Conservation (phyloP, 2,797 vertebrate genomes). For the Carcharodon carcharias region DNA sequence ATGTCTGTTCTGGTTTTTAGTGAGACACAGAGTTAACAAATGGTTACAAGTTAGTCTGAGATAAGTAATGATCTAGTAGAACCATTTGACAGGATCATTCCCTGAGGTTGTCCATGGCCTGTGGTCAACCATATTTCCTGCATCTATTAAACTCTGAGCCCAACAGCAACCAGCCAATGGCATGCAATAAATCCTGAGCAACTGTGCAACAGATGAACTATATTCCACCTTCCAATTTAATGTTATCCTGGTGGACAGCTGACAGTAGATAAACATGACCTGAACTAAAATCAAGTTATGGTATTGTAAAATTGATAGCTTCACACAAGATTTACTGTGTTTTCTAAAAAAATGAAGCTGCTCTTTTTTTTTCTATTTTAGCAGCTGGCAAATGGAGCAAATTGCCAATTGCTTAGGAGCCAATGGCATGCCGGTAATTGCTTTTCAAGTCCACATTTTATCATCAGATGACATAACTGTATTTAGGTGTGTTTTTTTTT, state of each 20-base stretch:
- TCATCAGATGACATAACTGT: not conserved
- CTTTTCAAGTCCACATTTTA: not conserved
- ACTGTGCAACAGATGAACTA: not conserved
- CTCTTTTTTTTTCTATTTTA: not conserved
- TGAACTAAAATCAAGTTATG: not conserved
- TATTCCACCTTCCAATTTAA: not conserved
- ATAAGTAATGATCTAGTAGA: conserved; percentile 17
- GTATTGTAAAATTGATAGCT: not conserved
- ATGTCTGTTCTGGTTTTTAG: not conserved
- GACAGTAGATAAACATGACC: not conserved
- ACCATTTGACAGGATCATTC: conserved; percentile 19
- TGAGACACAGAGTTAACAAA: conserved; percentile 19
- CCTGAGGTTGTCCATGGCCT: not conserved
- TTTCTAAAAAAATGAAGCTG: not conserved
- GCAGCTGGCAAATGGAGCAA: not conserved
- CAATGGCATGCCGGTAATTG: not conserved
- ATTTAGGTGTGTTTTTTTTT: not conserved
- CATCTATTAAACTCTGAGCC: not conserved
- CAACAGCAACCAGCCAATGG: conserved; percentile 9
- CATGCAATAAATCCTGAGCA: conserved; percentile 13
- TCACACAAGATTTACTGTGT: not conserved
- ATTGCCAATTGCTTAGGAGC: not conserved
- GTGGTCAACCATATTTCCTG: conserved; percentile 19
- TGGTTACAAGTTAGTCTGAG: not conserved
- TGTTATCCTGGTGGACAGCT: not conserved